phyloP scores from a whole-genome alignment of 2,113 vertebrate genomes.

The Campylomormyrus numenius region DNA sequence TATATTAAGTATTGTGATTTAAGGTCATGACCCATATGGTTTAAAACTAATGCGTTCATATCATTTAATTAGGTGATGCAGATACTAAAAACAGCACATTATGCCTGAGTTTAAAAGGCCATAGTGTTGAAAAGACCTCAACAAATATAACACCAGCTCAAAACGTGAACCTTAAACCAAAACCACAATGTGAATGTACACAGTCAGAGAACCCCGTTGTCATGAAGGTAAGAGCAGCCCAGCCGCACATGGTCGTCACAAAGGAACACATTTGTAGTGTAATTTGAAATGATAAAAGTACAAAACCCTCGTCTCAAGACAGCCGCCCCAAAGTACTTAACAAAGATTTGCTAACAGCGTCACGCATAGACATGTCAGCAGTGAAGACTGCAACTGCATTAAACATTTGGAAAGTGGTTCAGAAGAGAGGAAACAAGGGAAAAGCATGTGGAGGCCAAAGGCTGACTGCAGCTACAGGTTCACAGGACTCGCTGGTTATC shows the following conservation, averaged over 20 bases:
- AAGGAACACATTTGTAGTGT: not conserved
- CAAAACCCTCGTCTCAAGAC: not conserved
- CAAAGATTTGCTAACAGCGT: not conserved
- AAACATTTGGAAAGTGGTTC: not conserved
- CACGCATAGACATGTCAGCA: not conserved
- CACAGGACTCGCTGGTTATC: not conserved
- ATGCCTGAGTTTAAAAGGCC: not conserved
- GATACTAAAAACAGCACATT: not conserved
- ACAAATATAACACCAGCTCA: not conserved
- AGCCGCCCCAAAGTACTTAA: not conserved
- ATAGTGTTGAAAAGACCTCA: not conserved
- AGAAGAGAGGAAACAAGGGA: not conserved
- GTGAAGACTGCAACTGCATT: not conserved
- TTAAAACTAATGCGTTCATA: not conserved
- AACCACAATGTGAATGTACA: not conserved
- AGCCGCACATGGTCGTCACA: not conserved
- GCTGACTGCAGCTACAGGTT: not conserved
- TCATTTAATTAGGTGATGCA: not conserved
- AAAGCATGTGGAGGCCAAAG: not conserved
- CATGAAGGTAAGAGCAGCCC: not conserved
- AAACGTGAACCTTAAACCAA: not conserved
- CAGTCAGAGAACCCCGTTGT: not conserved
- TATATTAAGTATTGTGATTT: not conserved
- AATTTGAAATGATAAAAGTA: not conserved
- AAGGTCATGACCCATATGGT: not conserved